A percentile compares a stretch with the other conserved stretches of the same genome.
These are phyloP conservation scores for Leptobrachium ailaonicum DNA, from an alignment of 2,113 vertebrate genomes.

Conservation along the genomic window DNA sequence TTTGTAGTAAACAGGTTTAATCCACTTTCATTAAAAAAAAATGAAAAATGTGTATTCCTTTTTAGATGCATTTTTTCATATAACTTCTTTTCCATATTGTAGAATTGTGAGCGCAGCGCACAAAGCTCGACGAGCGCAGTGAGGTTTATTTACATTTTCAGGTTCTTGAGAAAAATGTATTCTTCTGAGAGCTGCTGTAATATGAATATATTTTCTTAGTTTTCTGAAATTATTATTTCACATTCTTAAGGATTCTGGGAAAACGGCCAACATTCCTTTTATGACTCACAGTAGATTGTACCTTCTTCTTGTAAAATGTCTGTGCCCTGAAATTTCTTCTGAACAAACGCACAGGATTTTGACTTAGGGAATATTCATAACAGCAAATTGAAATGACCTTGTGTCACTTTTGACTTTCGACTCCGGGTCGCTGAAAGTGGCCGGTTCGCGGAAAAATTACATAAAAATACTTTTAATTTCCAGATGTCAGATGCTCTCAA, in stretches of 20 bases:
- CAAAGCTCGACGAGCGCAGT: background rate
- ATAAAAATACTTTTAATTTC: background rate
- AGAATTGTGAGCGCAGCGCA: too few species aligned
- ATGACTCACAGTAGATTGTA: conserved; percentile 18
- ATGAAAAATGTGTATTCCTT: too few species aligned
- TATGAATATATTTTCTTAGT: conserved; percentile 11
- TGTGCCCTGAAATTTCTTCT: conserved; percentile 11
- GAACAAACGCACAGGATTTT: conserved; percentile 9
- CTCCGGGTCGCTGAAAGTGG: conserved; percentile 2
- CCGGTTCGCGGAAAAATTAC: background rate
- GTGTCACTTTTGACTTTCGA: conserved; percentile 2
- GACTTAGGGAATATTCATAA: conserved; percentile 26
- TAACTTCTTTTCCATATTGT: too few species aligned
- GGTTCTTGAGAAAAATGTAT: conserved; percentile 22
- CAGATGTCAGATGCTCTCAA: background rate
- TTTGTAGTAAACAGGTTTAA: too few species aligned
- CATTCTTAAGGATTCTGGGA: conserved; percentile 38
- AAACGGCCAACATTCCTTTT: conserved; percentile 24
- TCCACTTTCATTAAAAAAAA: too few species aligned
- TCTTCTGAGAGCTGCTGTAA: conserved; percentile 4
- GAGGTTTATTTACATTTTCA: background rate
- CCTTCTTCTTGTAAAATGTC: conserved; percentile 33
- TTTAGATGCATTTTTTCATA: too few species aligned
- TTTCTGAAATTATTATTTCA: conserved; percentile 29
- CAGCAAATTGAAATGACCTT: conserved; percentile 28